These are phyloP conservation scores for Muscicapa comitata DNA, from an alignment of 2,797 vertebrate species.

Conservation along the genomic window DNA sequence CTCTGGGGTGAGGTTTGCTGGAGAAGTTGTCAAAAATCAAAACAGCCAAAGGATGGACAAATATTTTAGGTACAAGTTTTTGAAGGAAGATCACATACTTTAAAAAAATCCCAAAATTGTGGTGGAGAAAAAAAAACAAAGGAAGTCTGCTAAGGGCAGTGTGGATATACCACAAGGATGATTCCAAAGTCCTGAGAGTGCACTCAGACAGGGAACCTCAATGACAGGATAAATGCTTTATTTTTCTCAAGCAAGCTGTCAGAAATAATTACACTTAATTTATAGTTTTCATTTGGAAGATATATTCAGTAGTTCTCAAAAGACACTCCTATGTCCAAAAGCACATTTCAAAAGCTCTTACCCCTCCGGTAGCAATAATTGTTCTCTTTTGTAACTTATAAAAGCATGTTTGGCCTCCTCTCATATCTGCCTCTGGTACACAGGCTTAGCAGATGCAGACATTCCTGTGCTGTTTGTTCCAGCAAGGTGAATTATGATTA, in stretches of 20 bases:
- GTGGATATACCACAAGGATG: neutral
- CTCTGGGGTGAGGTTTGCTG: neutral
- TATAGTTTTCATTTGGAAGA: neutral
- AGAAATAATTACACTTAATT: conserved; percentile 44
- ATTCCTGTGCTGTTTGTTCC: neutral
- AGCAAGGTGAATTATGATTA: neutral
- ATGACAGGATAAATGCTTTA: conserved; percentile 15
- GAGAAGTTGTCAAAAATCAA: neutral
- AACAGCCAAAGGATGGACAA: neutral
- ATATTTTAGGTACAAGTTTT: neutral
- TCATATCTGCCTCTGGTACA: neutral
- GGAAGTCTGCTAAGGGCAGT: neutral
- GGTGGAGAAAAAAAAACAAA: neutral
- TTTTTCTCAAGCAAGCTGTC: conserved; percentile 26
- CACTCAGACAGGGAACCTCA: neutral
- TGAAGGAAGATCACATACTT: neutral
- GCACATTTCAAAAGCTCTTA: conserved; percentile 10
- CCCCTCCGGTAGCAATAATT: neutral
- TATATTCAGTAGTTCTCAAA: neutral
- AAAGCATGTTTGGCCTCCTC: conserved; percentile 17
- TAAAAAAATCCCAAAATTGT: rapidly evolving
- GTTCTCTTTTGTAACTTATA: neutral
- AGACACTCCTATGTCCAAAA: conserved; percentile 38
- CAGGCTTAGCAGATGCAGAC: neutral
- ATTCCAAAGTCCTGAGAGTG: neutral